Evolutionary conservation across 1,140 invertebrate genomes (phyloP).

Genomic region (Drosophila santomea): DNA sequence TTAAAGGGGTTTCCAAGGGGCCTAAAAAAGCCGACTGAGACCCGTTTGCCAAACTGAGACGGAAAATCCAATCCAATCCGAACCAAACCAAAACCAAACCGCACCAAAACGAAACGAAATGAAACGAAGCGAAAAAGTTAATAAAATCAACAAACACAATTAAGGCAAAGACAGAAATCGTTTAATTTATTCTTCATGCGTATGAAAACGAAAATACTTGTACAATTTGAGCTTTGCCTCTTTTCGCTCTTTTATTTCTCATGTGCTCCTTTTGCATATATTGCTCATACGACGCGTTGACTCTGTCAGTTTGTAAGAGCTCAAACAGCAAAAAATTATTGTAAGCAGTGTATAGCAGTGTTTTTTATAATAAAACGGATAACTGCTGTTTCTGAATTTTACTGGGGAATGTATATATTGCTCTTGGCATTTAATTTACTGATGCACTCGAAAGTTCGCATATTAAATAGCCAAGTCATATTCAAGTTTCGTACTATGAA

Average conservation of each 20-base stretch:
- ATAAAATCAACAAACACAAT: conserved; percentile 52
- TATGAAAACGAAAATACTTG: conserved; percentile 48
- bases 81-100: too few relatives aligned
- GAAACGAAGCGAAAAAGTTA: conserved; percentile 43
- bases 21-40: conserved; percentile 1
- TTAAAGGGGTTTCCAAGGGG: not conserved
- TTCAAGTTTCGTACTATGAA: too few relatives aligned
- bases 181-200: conserved; percentile 78
- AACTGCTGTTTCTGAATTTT: too few relatives aligned
- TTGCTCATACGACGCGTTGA: conserved; percentile 64
- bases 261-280: conserved; percentile 28
- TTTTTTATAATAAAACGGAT: not conserved
- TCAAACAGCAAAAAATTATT: conserved; percentile 10
- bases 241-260: not conserved
- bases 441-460: too few relatives aligned
- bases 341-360: not conserved
- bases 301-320: conserved; percentile 1
- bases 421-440: too few relatives aligned
- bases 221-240: conserved; percentile 26
- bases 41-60: conserved; percentile 56
- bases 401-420: too few relatives aligned
- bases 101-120: conserved; percentile 14
- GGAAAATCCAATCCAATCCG: conserved; percentile 5
- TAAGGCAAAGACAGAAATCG: conserved; percentile 37
- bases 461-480: too few relatives aligned